Evolutionary conservation across 2,888 invertebrate species (phyloP), one percentile per base, ranked within the genome.

Genomic region (Rugalucina vietnamica): DNA sequence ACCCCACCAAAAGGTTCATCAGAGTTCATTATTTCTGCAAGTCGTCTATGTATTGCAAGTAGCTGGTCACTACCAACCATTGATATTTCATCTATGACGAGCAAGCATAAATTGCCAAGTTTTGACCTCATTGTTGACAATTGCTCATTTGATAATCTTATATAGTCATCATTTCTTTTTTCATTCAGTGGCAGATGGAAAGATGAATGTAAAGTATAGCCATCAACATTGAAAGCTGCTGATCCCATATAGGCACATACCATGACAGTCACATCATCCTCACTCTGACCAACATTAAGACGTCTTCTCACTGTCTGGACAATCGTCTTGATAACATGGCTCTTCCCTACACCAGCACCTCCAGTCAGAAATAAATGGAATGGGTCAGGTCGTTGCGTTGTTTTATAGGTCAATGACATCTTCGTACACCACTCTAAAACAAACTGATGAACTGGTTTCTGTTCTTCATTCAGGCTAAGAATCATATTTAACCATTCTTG

Each of bases 1-100:
- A 78, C 69, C 14, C 83, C 82, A 60, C 73, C 79, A 69, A 72
- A 72, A 12, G 72, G 72, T 37, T 12, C 43, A 24, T 43, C 43
- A 43, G 12, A 21, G 27, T 8, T 36, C 14, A 39, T 72, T 5
- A 72, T 37, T 5, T 72, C 72, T 27, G 29, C 27, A 29, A 72
- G 43, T 36, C 37, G 12, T 4, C 24, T 8, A n/a, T 72, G 72
- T 10, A 72, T 43, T 4, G 24, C 37, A 27, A 72, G 39, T 4
- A 72, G 39, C 37, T 32, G 37, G 21, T 72, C 72, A 21, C 4
- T 14, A 5, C 37, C 72, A 34, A 72, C 72, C 72, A 72, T 72
- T 14, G 72, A 72, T 37, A 72, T 72, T 27, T 72, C 72, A 72
- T 72, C 72, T 10, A 72, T 72, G 8, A 72, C 27, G 3, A 72